These are phyloP conservation scores for Bombus soroeensis DNA, from an alignment of 1,140 invertebrate genomes.

Conservation along the genomic window DNA sequence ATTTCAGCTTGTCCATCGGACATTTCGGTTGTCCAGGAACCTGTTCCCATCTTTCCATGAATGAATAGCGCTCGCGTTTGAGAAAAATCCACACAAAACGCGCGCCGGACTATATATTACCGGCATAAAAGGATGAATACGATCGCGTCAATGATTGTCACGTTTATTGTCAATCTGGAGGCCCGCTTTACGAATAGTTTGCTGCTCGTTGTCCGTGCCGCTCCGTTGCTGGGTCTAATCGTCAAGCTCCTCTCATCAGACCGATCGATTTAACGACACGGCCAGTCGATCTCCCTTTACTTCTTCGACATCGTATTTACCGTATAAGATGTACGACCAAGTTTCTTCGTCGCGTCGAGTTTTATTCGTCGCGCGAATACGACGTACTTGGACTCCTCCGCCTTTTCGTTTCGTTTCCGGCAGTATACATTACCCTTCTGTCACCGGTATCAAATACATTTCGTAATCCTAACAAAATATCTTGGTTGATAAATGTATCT, in stretches of 20 bases:
- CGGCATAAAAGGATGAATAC: neutral
- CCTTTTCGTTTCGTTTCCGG: no score
- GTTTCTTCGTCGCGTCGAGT: no score
- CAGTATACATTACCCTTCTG: no score
- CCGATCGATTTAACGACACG: neutral
- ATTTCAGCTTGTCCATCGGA: conserved; percentile 26
- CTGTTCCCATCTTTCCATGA: conserved; percentile 46
- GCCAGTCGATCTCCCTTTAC: neutral
- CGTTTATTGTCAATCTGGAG: neutral
- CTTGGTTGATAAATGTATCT: fast-evolving
- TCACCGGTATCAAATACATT: no score
- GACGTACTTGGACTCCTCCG: no score
- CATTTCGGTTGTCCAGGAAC: conserved; percentile 34
- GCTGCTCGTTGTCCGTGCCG: neutral
- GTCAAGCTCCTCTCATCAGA: neutral
- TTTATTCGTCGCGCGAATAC: no score
- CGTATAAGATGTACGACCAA: neutral
- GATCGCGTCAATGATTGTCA: neutral
- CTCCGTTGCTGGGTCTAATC: neutral
- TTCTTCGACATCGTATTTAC: neutral
- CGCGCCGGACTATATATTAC: neutral
- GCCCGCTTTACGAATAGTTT: neutral
- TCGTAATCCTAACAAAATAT: no score
- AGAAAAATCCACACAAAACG: conserved; percentile 28
- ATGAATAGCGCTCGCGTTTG: conserved; percentile 35